Conservation (phyloP, 2,113 vertebrate genomes). For the Pollimyrus isidori region DNA sequence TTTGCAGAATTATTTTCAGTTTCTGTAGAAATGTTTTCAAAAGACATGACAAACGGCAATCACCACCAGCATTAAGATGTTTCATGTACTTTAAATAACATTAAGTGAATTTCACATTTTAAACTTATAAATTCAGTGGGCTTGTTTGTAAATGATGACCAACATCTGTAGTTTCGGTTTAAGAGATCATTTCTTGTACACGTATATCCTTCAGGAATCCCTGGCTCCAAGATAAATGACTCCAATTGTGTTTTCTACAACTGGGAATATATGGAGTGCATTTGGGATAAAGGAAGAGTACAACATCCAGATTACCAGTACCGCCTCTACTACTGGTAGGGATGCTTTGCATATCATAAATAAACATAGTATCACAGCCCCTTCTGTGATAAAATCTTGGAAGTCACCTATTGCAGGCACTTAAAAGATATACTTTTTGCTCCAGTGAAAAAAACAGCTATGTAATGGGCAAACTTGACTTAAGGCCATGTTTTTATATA, state of each 20-base stretch:
- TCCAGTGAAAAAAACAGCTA: not conserved
- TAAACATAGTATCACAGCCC: not conserved
- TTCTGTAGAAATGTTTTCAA: not conserved
- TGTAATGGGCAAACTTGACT: not conserved
- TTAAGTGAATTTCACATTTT: not conserved
- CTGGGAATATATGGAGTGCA: constrained; percentile 51
- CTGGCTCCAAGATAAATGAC: constrained; percentile 33
- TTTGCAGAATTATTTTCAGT: not conserved
- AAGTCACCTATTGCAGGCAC: not conserved
- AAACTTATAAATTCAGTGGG: not conserved
- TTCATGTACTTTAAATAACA: not conserved
- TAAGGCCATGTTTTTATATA: too few relatives aligned
- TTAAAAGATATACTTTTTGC: not conserved
- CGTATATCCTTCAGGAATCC: constrained; percentile 32
- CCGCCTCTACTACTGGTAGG: constrained; percentile 56
- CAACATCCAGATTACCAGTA: constrained; percentile 26
- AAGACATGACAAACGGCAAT: not conserved
- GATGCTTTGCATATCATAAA: not conserved
- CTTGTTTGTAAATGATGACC: not conserved
- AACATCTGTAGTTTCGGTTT: not conserved
- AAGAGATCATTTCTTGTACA: not conserved
- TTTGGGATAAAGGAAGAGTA: constrained; percentile 36
- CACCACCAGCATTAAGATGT: not conserved
- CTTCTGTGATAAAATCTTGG: not conserved
- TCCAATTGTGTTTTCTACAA: constrained; percentile 50